Conservation (phyloP, 2,888 invertebrate species). For the Masnerella sp. region DNA sequence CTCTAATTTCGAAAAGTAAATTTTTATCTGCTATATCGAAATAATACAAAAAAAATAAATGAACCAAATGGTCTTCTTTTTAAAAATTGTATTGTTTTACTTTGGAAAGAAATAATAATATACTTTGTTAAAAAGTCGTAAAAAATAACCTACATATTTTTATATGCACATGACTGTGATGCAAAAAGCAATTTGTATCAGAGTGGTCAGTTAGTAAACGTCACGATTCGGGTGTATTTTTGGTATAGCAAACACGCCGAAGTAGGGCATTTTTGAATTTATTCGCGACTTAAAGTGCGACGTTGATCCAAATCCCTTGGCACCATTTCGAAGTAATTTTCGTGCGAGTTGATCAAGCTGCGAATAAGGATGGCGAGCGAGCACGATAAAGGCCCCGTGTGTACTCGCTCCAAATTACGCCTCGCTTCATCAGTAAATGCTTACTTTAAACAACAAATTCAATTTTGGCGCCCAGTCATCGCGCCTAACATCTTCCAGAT, state of each 20-base stretch:
- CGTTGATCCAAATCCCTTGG: constrained; percentile 85
- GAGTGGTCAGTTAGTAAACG: not conserved
- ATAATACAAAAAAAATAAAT: too few species aligned
- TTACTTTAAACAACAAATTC: constrained; percentile 56
- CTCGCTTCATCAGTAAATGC: constrained; percentile 55
- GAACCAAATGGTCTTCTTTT: too few species aligned
- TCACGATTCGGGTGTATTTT: too few species aligned
- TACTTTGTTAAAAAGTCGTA: too few species aligned
- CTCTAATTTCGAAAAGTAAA: not conserved
- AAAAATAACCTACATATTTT: too few species aligned
- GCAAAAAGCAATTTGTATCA: not conserved
- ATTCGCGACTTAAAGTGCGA: constrained; percentile 64
- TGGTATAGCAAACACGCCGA: constrained; percentile 17
- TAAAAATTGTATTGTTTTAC: too few species aligned
- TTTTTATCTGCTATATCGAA: too few species aligned
- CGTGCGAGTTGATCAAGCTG: constrained; percentile 95
- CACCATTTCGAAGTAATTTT: constrained; percentile 90
- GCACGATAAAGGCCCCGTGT: constrained; percentile 38
- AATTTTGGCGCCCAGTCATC: constrained; percentile 83
- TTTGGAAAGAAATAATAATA: too few species aligned
- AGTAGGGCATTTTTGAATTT: constrained; percentile 38
- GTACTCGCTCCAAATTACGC: constrained; percentile 51
- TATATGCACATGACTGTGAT: too few species aligned
- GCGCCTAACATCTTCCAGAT: constrained; percentile 90
- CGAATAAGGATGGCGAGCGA: constrained; percentile 91